Evolutionary conservation across 92 coral and sea anemone species (phyloP).

Genomic region (Bergia puertoricense): DNA sequence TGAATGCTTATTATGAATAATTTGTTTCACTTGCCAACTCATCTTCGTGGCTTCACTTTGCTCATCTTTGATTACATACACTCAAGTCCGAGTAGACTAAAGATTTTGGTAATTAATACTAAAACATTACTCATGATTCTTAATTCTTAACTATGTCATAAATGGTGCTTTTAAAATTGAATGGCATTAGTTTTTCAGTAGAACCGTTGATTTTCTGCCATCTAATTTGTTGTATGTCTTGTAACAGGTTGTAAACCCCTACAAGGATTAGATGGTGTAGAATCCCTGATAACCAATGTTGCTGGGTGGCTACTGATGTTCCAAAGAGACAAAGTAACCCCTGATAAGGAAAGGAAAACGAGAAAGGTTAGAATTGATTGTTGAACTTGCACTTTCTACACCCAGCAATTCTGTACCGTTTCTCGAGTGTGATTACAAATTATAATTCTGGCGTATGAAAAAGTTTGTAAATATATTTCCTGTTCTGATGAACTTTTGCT

Average conservation of each 20-base stretch:
- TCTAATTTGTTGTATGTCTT: too few relatives aligned
- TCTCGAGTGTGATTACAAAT: too few relatives aligned
- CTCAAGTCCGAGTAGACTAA: too few relatives aligned
- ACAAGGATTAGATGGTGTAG: conserved; percentile 90
- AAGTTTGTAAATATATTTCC: neutral
- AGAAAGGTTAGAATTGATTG: conserved; percentile 68
- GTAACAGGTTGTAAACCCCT: conserved; percentile 56
- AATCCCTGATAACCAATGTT: conserved; percentile 87
- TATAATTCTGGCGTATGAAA: neutral
- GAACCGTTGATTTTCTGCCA: neutral
- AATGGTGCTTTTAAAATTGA: too few relatives aligned
- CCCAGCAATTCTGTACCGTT: neutral
- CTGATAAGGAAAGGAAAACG: conserved; percentile 68
- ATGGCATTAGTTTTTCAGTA: too few relatives aligned
- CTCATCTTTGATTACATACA: neutral
- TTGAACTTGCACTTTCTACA: too few relatives aligned
- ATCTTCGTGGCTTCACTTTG: neutral
- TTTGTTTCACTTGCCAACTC: neutral
- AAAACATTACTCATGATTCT: too few relatives aligned
- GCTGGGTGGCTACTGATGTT: conserved; percentile 96
- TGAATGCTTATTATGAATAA: neutral
- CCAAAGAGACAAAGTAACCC: conserved; percentile 78
- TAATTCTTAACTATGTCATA: too few relatives aligned
- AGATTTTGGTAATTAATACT: too few relatives aligned
- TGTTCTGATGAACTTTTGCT: too few relatives aligned